Evolutionary conservation across 2,113 vertebrate genomes (phyloP).

Genomic region (Cnemophilus loriae): DNA sequence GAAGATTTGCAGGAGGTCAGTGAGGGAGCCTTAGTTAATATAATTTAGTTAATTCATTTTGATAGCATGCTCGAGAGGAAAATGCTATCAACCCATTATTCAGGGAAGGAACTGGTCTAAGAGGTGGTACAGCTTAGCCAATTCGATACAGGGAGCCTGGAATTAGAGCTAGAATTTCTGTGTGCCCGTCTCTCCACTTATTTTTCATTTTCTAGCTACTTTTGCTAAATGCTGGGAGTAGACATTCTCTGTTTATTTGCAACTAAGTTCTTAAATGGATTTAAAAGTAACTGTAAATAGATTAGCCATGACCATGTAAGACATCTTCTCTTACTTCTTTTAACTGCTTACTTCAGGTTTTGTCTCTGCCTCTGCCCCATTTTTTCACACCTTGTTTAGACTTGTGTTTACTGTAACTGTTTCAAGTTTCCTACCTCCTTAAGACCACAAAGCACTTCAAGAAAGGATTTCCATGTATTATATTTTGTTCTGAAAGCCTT

Average conservation of each 20-base stretch:
- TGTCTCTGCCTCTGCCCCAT: background rate
- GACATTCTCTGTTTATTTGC: background rate
- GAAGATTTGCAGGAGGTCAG: background rate
- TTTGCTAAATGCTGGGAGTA: background rate
- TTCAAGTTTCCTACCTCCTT: constrained; percentile 69
- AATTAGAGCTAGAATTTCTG: background rate
- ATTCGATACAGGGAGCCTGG: background rate
- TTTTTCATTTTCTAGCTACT: background rate
- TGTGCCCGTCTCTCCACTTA: background rate
- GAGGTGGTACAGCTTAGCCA: background rate
- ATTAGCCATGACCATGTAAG: constrained; percentile 1
- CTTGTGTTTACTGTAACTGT: constrained; percentile 57
- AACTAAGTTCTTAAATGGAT: background rate
- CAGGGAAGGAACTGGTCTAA: background rate
- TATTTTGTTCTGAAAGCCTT: constrained; percentile 73
- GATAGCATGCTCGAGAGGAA: background rate
- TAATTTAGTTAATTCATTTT: constrained; percentile 4
- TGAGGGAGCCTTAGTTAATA: background rate
- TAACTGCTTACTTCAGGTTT: constrained; percentile 1
- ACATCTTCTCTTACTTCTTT: background rate
- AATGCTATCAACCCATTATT: background rate
- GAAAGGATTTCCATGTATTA: constrained; percentile 78
- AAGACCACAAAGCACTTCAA: constrained; percentile 68
- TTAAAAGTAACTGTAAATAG: constrained; percentile 11
- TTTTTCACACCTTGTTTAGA: constrained; percentile 72